Percentiles rank a stretch among this genome's conserved stretches.
Conservation (phyloP, 2,113 vertebrate species). For the Microcebus tavaratra region DNA sequence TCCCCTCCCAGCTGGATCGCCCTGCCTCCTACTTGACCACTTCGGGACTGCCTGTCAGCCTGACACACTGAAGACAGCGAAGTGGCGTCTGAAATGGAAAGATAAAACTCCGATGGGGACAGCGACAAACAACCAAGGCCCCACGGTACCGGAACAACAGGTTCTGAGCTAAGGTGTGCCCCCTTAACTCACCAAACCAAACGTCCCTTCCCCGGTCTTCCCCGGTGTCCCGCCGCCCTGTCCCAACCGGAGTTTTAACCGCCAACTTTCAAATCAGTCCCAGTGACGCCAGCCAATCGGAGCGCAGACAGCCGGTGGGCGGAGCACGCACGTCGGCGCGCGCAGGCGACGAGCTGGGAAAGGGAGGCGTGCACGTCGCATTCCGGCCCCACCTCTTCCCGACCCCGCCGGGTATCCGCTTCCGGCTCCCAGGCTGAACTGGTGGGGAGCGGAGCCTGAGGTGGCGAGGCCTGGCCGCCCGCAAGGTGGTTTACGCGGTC, state of each 20-base stretch:
- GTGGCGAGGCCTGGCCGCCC: accelerated
- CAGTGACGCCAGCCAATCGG: slow-evolving; percentile 68
- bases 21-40: not conserved
- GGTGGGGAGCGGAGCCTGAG: not conserved
- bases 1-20: not conserved
- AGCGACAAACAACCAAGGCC: not conserved
- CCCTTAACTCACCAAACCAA: slow-evolving; percentile 43
- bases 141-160: not conserved
- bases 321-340: accelerated
- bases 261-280: slow-evolving; percentile 74
- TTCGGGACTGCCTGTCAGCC: not conserved
- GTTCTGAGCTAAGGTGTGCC: not conserved
- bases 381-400: not conserved
- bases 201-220: not conserved
- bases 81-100: slow-evolving; percentile 21
- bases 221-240: not conserved
- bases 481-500: not conserved
- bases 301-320: accelerated
- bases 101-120: not conserved
- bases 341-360: not conserved
- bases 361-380: accelerated
- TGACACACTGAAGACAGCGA: not conserved
- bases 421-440: slow-evolving; percentile 45
- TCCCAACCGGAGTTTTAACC: slow-evolving; percentile 52
- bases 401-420: not conserved